Conservation (phyloP, 2,888 invertebrate species). For the Geophilus truncorum region DNA sequence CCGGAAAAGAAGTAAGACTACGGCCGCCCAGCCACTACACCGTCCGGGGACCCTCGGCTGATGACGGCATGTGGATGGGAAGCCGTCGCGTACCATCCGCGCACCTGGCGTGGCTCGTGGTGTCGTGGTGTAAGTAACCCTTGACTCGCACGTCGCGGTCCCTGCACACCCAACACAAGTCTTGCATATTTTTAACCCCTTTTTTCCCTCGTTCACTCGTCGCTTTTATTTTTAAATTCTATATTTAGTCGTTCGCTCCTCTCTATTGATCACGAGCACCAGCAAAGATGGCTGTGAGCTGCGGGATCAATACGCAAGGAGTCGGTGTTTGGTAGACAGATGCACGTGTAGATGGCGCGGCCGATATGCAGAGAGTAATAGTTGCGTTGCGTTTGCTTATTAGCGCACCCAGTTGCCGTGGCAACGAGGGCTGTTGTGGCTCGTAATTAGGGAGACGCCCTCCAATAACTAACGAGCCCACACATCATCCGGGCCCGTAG, state of each 20-base stretch:
- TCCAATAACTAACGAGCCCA: background rate
- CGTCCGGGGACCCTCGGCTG: conserved; percentile 18
- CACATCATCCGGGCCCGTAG: background rate
- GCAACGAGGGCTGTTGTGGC: background rate
- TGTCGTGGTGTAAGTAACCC: background rate
- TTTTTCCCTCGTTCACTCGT: background rate
- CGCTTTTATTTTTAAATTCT: conserved; percentile 1
- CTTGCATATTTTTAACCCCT: background rate
- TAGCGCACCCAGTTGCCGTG: background rate
- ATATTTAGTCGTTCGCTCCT: background rate
- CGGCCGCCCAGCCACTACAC: background rate
- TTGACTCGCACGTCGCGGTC: background rate
- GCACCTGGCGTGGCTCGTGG: conserved; percentile 12
- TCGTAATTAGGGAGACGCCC: conserved; percentile 25
- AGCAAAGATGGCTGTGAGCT: conserved; percentile 2
- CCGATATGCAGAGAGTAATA: background rate
- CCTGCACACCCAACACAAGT: background rate
- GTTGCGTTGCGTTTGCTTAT: background rate
- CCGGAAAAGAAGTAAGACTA: background rate
- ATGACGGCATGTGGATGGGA: conserved; percentile 7
- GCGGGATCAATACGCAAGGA: background rate
- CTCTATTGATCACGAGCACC: background rate
- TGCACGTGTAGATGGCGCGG: conserved; percentile 14
- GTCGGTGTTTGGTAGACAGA: background rate
- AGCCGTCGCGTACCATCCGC: background rate